Evolutionary conservation across 2,797 vertebrate genomes (phyloP), one percentile per base, ranked within the genome.

Genomic region (Anguilla marmorata): DNA sequence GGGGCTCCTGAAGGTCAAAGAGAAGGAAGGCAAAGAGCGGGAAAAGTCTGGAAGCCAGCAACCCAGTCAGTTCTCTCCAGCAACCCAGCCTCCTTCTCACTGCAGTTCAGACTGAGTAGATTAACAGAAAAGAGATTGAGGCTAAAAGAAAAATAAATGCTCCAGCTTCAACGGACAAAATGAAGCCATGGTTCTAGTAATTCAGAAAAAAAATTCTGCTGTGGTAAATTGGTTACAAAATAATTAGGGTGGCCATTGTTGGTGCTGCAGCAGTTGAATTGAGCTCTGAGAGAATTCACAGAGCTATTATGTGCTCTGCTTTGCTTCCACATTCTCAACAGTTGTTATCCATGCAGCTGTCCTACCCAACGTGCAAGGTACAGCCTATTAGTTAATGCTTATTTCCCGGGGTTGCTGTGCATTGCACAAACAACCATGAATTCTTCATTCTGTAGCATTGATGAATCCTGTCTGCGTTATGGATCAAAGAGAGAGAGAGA

Each of bases 1-100:
- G 50, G 83, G 14, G 50, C 83, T 58, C 21, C 83, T 84, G 14
- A 56, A 30, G 50, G 83, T 84, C 83, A 84, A 21, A 58, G n/a
- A n/a, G 83, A 19, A 16, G 27, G 83, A 56, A 84, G 83, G 54
- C 50, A 30, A 83, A 56, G 52, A 84, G 12, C 83, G 7, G 9
- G 52, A 56, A 84, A n/a, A 84, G 50, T 24, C 21, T 1, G n/a
- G n/a, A 27, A n/a, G 63, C 63, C 63, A 66, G 63, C 33, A 37
- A 27, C 63, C 24, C 1, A 27, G 2, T 21, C 63, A 8, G 16
- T 9, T 63, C 58, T 63, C 58, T 5, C 16, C 58, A 24, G 19
- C 19, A 5, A 21, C 21, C 58, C 58, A 21, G 58, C 58, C 24
- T 27, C n/a, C 8, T 8, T 69, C 63, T 66, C 63, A 27, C 24